These are phyloP conservation scores for Mirounga angustirostris DNA, from an alignment of 2,113 vertebrate genomes.

Conservation along the genomic window DNA sequence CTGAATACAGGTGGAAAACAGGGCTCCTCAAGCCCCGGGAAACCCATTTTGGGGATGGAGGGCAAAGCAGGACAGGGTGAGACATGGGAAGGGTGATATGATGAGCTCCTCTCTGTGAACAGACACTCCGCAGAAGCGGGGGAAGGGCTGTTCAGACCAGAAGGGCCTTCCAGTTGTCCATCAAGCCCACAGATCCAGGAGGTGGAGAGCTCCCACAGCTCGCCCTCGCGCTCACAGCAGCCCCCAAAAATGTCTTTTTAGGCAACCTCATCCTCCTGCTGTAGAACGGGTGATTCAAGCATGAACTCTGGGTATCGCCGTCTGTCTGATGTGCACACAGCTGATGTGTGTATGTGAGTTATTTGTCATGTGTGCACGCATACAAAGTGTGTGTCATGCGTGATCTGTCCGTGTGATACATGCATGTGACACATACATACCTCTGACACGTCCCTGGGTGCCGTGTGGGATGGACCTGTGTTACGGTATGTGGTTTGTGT, in stretches of 20 bases:
- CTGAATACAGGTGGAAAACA: not conserved
- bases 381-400: not conserved
- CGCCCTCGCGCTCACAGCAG: not conserved
- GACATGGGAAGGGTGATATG: not conserved
- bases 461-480: not conserved
- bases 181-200: accelerated
- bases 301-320: not conserved
- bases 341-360: not conserved
- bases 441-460: too few species aligned
- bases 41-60: too few species aligned
- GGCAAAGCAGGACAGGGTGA: not conserved
- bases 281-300: not conserved
- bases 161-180: accelerated
- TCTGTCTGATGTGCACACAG: not conserved
- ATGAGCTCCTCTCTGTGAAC: not conserved
- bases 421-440: not conserved
- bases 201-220: accelerated
- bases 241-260: not conserved
- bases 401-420: not conserved
- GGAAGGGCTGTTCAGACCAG: not conserved
- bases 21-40: too few species aligned
- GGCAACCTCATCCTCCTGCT: too few species aligned
- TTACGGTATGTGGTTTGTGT: accelerated
- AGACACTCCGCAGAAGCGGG: accelerated
- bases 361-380: not conserved